A percentile compares a stretch with the other conserved stretches of the same genome.
phyloP scores from a whole-genome alignment of 2,888 invertebrate genomes.

The Orthosia incerta region DNA sequence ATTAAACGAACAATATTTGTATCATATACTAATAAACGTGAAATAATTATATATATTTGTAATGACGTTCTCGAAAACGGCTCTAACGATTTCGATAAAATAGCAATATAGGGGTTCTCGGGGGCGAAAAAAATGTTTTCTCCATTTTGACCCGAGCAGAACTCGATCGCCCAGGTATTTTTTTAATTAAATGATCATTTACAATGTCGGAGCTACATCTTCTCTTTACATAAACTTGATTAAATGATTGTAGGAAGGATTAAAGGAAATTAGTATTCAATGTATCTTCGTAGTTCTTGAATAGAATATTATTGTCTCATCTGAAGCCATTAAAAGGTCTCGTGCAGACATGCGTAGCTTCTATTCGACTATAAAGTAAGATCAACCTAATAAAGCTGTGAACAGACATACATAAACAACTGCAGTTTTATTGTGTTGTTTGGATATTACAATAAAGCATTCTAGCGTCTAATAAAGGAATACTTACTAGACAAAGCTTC shows the following conservation, averaged over 20 bases:
- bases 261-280: constrained; percentile 45
- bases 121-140: too few relatives aligned
- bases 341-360: constrained; percentile 36
- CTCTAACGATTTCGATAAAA: too few relatives aligned
- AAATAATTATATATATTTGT: too few relatives aligned
- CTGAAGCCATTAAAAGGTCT: constrained; percentile 33
- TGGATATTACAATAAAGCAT: constrained; percentile 20
- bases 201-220: not conserved
- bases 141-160: too few relatives aligned
- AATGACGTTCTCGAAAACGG: too few relatives aligned
- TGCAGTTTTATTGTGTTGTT: constrained; percentile 31
- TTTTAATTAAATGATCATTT: constrained; percentile 13
- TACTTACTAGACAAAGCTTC: not conserved
- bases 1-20: too few relatives aligned
- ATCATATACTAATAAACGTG: too few relatives aligned
- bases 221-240: constrained; percentile 15
- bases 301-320: constrained; percentile 50
- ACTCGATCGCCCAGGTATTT: too few relatives aligned
- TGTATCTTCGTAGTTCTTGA: constrained; percentile 20
- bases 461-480: not conserved
- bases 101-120: too few relatives aligned
- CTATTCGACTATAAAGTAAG: constrained; percentile 40
- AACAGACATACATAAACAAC: constrained; percentile 40
- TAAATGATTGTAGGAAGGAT: constrained; percentile 3
- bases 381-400: constrained; percentile 44